Evolutionary conservation across 2,888 invertebrate genomes (phyloP), one percentile per base, ranked within the genome.

Genomic region (Cyclophora albipunctata): DNA sequence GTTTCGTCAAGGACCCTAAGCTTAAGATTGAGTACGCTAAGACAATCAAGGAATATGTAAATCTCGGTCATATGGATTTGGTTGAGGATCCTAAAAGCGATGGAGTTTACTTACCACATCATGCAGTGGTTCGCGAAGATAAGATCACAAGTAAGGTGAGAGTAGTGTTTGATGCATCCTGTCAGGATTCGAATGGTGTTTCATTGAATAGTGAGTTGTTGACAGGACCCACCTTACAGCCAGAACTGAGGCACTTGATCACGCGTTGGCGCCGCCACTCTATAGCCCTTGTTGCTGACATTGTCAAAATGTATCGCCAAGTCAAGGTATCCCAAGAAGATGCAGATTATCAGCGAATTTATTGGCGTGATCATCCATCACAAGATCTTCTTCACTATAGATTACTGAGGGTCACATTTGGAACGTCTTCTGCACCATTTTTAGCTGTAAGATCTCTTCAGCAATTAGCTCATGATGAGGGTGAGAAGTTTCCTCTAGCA

Each of bases 391-490:
- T 57, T 50, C 45, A 60, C 20, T 59, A 53, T 7, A 46, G 50
- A 34, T 20, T 63, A 7, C 20, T 50, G 3, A 48, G 53, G 40
- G 50, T 63, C n/a, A 64, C 61, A 0, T 63, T 63, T 46, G 63
- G 62, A 2, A 62, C 63, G 5, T 45, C 54, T 34, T 43, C 58
- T 7, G 64, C 66, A 4, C 66, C 66, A 4, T 65, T 59, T 33
- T 48, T 67, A 2, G 67, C 64, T 0, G 63, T 68, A 1, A 60
- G 53, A 46, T 52, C 59, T 3, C 47, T 68, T 3, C 58, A 66
- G 2, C 64, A 63, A 48, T n/a, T 66, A 0, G 62, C 65, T 0
- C 33, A 50, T 5, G 64, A 68, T 48, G 64, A 68, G 47, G 52
- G 56, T 0, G 3, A 40, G 3, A 6, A 47, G 0, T 56, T 46